Base-by-base conservation (phyloP, 2,113 vertebrate genomes). In the Centropus bengalensis region DNA sequence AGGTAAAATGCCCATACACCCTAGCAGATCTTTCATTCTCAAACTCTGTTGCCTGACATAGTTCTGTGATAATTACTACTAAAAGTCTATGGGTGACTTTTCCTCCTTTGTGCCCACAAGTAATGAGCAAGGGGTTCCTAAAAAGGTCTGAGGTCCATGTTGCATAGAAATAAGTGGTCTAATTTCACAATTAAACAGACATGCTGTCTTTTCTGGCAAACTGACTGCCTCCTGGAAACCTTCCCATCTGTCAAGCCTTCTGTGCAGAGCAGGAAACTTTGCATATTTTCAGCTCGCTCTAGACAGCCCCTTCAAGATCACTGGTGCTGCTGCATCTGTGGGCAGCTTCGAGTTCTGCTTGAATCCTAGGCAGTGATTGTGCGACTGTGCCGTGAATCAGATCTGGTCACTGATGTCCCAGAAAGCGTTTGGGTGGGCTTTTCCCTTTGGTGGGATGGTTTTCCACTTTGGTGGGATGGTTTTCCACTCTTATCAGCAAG, bases 231-330 rank as follows among this genome's bases (percentile, higher is more conserved):
- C 64, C 63, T 67, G 5, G 47, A 82, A 89, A 82, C n/a, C 59
- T 93, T 62, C 26, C 78, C 70, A 69, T 93, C 93, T 94, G 85
- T 94, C 67, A 89, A 68, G 54, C 82, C 78, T 82, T 96, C 91
- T 95, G 93, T 91, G 79, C 90, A 89, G 82, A 73, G 82, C 62
- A 88, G 85, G 59, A 82, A 94, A 69, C 79, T 52, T 86, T 75
- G 85, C 90, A 76, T 80, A 71, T 93, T 87, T 88, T 82, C 75
- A 93, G 85, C 75, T 88, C 3, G 1, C 55, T 88, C 1, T 74
- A 64, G 63, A 49, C 75, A 93, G 82, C 81, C 79, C 54, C 49
- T 82, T 75, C 62, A 58, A 66, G 75, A 85, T 60, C 79, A 96
- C 82, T 71, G 78, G 76, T 87, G 92, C 54, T 76, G 1, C 85